Evolutionary conservation across 2,797 vertebrate species (phyloP), one percentile per base, ranked within the genome.

Genomic region (Melopsittacus undulatus): DNA sequence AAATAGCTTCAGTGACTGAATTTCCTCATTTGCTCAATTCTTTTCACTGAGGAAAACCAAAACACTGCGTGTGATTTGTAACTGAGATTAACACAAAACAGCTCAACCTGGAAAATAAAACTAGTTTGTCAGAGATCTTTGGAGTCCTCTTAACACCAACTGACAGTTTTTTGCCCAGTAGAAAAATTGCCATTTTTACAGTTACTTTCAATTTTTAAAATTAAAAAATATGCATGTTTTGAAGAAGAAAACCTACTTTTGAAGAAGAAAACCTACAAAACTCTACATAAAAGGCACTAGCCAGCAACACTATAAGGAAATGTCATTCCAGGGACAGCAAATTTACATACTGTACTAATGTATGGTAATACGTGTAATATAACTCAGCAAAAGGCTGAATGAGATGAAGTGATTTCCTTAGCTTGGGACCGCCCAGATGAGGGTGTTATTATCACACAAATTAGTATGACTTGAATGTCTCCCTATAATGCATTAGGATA

Each of bases 381-480:
- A 68, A 95, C 70, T 90, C 93, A 69, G 89, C 89, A 92, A 95
- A 95, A 91, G 92, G 61, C 84, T 94, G 62, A 97, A 95, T 94
- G 87, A 97, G 81, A 95, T 96, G 85, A 95, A 91, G 74, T 69
- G 16, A 73, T 90, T 98, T 95, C 94, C 86, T 56, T 51, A 13
- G 85, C 87, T 79, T 96, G 94, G 89, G 95, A 96, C 97, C 63
- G 67, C 91, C 92, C 92, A 96, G 95, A 85, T 92, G 87, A 96
- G 87, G 91, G 93, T 97, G 93, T 96, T 94, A 94, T 97, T 96
- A 96, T 96, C 92, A 96, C 89, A 88, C 81, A 96, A 88, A 90
- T 95, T 96, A 74, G 88, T 75, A 62, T 89, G 80, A 90, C 89
- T 96, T 95, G 83, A 96, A 83, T 91, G 92, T 97, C 94, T 96